Percentiles rank a stretch among this genome's conserved stretches.
Conservation (phyloP, 2,113 vertebrate species). For the Labeo rohita region DNA sequence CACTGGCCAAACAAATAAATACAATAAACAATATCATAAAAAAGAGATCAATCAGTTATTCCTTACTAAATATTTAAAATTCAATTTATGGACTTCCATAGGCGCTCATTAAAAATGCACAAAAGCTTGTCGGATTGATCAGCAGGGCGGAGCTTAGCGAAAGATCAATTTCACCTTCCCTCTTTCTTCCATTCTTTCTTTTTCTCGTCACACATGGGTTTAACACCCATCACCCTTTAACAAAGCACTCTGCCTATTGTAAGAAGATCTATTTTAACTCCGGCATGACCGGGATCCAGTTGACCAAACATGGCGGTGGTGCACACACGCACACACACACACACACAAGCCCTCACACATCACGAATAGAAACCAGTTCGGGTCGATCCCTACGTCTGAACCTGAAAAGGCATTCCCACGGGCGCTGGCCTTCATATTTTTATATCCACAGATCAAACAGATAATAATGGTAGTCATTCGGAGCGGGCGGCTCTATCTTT, state of each 20-base stretch:
- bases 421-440: conserved; percentile 35
- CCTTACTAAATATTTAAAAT: background rate
- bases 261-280: conserved; percentile 47
- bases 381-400: conserved; percentile 8
- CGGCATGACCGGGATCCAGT: conserved; percentile 14
- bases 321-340: conserved; percentile 13
- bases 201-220: background rate
- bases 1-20: too few species aligned
- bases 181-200: background rate
- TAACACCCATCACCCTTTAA: background rate
- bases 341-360: background rate
- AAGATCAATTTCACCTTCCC: conserved; percentile 18
- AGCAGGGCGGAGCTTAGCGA: background rate
- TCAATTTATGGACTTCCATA: background rate
- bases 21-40: too few species aligned
- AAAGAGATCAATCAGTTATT: too few species aligned
- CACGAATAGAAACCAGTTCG: conserved; percentile 32
- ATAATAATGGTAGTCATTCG: conserved; percentile 39
- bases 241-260: conserved; percentile 23
- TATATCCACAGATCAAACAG: conserved; percentile 42
- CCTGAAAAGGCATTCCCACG: conserved; percentile 32
- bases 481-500: conserved; percentile 43
- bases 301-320: conserved; percentile 28
- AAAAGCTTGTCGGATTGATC: background rate
- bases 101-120: background rate